Percentiles rank a stretch among this genome's conserved stretches.
phyloP scores from a whole-genome alignment of 1,140 invertebrate species.

The Gryon sp. region DNA sequence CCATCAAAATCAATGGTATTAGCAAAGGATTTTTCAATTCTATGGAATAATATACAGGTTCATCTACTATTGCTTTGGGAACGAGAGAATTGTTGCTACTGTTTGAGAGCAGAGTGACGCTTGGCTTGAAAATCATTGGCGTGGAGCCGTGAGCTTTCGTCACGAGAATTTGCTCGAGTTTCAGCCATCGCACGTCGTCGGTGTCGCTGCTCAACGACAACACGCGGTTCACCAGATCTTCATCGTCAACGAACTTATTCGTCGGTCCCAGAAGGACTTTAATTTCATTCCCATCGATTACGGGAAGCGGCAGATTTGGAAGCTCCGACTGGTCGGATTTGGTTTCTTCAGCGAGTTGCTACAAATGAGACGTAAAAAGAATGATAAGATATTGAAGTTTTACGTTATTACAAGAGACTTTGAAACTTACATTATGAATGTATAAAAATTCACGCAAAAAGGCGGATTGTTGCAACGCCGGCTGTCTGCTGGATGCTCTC shows the following conservation, averaged over 20 bases:
- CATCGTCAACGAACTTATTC: conserved; percentile 66
- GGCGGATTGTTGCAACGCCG: conserved; percentile 87
- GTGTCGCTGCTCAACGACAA: conserved; percentile 71
- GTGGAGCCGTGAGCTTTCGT: conserved; percentile 84
- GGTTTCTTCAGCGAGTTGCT: conserved; percentile 79
- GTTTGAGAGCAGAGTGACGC: conserved; percentile 84
- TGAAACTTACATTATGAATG: conserved; percentile 85
- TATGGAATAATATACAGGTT: conserved; percentile 89
- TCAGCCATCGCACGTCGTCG: conserved; percentile 82
- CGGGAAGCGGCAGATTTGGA: conserved; percentile 84
- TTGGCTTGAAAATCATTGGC: conserved; percentile 89
- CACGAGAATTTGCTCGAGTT: conserved; percentile 89
- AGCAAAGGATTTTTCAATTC: conserved; percentile 90
- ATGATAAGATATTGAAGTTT: conserved; percentile 1
- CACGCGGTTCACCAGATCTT: conserved; percentile 67
- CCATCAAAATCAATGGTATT: conserved; percentile 85
- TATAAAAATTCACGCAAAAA: conserved; percentile 94
- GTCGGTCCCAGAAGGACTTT: conserved; percentile 83
- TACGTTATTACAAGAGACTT: no score
- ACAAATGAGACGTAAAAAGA: no score
- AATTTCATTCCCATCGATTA: conserved; percentile 83
- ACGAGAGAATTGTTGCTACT: conserved; percentile 84
- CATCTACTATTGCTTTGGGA: conserved; percentile 87
- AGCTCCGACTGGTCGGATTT: conserved; percentile 78
- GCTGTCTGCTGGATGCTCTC: conserved; percentile 87